Percentiles rank a stretch among this genome's conserved stretches.
Conservation (phyloP, 2,113 vertebrate genomes). For the Steatornis caripensis region DNA sequence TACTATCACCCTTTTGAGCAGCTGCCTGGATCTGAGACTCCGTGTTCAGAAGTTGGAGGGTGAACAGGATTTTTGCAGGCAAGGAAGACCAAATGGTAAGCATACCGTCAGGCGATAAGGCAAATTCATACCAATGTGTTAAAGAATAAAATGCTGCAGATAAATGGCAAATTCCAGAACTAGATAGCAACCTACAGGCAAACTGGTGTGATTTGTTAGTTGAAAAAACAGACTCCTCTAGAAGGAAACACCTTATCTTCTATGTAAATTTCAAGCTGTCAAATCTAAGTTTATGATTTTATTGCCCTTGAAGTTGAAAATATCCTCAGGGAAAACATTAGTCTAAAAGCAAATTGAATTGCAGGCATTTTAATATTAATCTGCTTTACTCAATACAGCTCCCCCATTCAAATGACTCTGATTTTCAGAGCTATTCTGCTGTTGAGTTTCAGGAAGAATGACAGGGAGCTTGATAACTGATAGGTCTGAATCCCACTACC, state of each 20-base stretch:
- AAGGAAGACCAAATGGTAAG: not conserved
- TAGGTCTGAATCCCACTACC: not conserved
- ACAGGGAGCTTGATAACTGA: not conserved
- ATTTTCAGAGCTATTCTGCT: not conserved
- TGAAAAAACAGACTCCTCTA: not conserved
- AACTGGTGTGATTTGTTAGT: not conserved
- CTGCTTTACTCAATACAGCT: not conserved
- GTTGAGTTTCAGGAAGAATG: not conserved
- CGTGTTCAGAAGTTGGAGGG: not conserved
- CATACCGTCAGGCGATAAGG: not conserved
- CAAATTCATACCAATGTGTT: not conserved
- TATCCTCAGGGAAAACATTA: not conserved
- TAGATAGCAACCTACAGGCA: not conserved
- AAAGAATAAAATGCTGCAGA: not conserved
- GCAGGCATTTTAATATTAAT: constrained; percentile 11
- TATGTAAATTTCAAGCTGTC: not conserved
- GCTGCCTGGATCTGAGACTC: not conserved
- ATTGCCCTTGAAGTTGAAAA: constrained; percentile 23
- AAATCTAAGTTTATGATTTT: constrained; percentile 9
- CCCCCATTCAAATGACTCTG: not conserved
- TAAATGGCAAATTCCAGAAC: not conserved
- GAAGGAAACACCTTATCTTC: not conserved
- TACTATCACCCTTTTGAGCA: not conserved
- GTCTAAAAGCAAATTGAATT: constrained; percentile 9
- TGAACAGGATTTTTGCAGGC: not conserved